Evolutionary conservation across 2,113 vertebrate genomes (phyloP), one percentile per base, ranked within the genome.

Genomic region (Sterna hirundo): DNA sequence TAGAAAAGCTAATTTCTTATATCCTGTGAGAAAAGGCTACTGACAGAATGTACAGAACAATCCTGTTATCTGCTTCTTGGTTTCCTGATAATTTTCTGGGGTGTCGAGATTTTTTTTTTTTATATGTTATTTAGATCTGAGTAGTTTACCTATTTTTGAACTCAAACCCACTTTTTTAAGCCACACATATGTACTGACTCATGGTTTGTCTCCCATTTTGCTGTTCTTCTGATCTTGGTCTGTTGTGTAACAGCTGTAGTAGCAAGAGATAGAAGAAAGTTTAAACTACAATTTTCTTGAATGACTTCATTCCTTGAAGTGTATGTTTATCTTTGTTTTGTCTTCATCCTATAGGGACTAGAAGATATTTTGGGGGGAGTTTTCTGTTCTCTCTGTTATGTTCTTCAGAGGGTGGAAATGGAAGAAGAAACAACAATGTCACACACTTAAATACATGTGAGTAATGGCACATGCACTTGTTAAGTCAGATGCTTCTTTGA

Each of bases 401-500:
- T 72, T 93, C 88, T 94, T 62, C 44, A 66, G 86, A 47, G 52
- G 57, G 13, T 71, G 51, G 44, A 65, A 94, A 71, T 0, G 2
- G 78, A 78, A 83, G 66, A 55, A 34, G 61, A 57, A 79, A 83
- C 62, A 78, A 62, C 38, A 60, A n/a, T 64, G 54, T 94, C 70
- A 77, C 82, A 88, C 75, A 75, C 49, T 79, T 85, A 83, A 65
- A 88, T 80, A 84, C 54, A 64, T n/a, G 51, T 74, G 54, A 93
- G 68, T 79, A 94, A 88, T 47, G 69, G 79, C 54, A 70, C 36
- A 69, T 93, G 81, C 32, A 51, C 64, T 93, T 94, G 83, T 96
- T 96, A 89, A 90, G 60, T 85, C 47, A 92, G 54, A 77, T 49
- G 38, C 75, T 92, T 86, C 79, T 94, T 78, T 95, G 88, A 93